phyloP scores from a whole-genome alignment of 2,797 vertebrate genomes.

The Gymnothorax reevesii region DNA sequence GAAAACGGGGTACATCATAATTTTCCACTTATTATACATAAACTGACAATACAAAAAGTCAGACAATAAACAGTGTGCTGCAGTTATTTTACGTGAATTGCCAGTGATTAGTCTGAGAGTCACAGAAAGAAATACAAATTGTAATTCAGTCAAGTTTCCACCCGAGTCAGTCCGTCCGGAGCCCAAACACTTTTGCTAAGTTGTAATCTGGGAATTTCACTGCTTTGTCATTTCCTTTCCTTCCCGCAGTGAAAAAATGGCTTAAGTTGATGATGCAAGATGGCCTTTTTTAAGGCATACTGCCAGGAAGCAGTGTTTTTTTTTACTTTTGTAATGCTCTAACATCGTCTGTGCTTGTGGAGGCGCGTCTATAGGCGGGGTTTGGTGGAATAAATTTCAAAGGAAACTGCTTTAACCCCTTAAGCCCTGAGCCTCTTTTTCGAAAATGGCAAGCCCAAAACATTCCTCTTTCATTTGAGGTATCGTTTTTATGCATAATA shows the following conservation, averaged over 20 bases:
- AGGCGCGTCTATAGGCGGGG: background rate
- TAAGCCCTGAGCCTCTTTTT: no score
- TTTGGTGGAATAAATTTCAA: background rate
- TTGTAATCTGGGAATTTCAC: constrained; percentile 18
- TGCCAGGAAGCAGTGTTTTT: background rate
- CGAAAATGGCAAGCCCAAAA: no score
- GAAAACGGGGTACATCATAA: background rate
- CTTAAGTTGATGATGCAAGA: background rate
- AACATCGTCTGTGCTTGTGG: background rate
- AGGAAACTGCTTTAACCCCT: background rate
- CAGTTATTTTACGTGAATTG: background rate
- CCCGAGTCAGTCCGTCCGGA: constrained; percentile 1
- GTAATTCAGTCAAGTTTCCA: background rate
- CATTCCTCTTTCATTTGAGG: no score
- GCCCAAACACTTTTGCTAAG: background rate
- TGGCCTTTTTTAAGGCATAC: no score
- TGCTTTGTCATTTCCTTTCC: constrained; percentile 18
- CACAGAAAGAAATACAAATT: background rate
- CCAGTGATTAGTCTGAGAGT: background rate
- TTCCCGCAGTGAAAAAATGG: background rate
- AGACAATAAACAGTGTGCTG: background rate
- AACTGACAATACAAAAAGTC: background rate
- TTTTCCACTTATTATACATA: background rate
- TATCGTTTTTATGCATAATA: no score
- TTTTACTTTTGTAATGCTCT: background rate